phyloP scores from a whole-genome alignment of 2,888 invertebrate species.

The Ectropis crepuscularia region DNA sequence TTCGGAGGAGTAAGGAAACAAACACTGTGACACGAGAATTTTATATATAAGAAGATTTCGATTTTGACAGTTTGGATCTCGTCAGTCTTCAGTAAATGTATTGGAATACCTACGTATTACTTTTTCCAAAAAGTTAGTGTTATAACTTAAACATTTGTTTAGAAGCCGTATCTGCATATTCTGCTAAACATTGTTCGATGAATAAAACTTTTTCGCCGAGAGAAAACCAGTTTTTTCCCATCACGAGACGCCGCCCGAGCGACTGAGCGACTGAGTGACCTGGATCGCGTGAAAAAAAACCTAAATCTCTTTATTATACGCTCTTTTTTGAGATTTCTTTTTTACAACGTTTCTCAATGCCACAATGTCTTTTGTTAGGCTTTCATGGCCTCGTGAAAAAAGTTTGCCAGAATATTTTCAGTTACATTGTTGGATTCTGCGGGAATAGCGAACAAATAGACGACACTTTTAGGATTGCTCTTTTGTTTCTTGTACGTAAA shows the following conservation, averaged over 20 bases:
- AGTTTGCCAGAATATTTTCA: conserved; percentile 2
- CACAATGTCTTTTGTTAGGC: conserved; percentile 48
- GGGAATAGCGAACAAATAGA: not conserved
- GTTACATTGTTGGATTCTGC: not conserved
- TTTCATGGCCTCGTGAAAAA: conserved; percentile 30
- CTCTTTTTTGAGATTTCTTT: conserved; percentile 53
- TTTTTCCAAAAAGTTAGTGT: too few relatives aligned
- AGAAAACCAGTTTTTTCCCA: conserved; percentile 36
- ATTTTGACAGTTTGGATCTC: too few relatives aligned
- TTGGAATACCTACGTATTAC: too few relatives aligned
- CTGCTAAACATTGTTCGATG: not conserved
- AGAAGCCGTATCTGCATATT: too few relatives aligned
- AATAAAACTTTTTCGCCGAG: conserved; percentile 7
- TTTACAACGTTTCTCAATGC: conserved; percentile 47
- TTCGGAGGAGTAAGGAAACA: too few relatives aligned
- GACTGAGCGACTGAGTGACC: conserved; percentile 53
- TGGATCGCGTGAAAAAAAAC: conserved; percentile 53
- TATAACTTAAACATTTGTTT: too few relatives aligned
- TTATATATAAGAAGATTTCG: too few relatives aligned
- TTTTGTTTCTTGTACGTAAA: too few relatives aligned
- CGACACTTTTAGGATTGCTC: too few relatives aligned
- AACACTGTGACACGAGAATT: too few relatives aligned
- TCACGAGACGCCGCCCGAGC: conserved; percentile 30
- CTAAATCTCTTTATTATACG: conserved; percentile 41
- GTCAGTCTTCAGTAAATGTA: too few relatives aligned